Conservation (phyloP, 2,888 invertebrate species). For the Napeogenes sylphis region DNA sequence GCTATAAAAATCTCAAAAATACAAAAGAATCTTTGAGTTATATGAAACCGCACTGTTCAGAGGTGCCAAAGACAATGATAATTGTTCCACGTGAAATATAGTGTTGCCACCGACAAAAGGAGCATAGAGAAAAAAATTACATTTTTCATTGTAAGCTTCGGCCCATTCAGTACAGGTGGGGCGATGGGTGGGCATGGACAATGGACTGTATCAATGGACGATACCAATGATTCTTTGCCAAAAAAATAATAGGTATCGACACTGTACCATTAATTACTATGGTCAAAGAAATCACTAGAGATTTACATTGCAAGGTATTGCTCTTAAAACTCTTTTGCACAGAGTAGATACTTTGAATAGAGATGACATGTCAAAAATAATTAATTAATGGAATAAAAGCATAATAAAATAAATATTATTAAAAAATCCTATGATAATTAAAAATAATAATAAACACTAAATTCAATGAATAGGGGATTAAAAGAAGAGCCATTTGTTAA, state of each 20-base stretch:
- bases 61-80: conserved; percentile 77
- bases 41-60: conserved; percentile 55
- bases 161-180: conserved; percentile 75
- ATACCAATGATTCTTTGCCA: conserved; percentile 37
- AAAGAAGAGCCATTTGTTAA: conserved; percentile 58
- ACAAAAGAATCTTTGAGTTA: conserved; percentile 47
- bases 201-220: conserved; percentile 71
- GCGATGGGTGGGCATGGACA: conserved; percentile 62
- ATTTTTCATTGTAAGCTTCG: conserved; percentile 68
- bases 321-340: not conserved
- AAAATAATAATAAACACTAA: conserved; percentile 29
- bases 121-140: conserved; percentile 59
- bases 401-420: too few relatives aligned
- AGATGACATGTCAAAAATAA: not conserved
- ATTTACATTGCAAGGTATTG: conserved; percentile 11
- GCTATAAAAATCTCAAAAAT: conserved; percentile 38
- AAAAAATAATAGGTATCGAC: conserved; percentile 27
- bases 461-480: conserved; percentile 44
- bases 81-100: conserved; percentile 76
- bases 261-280: conserved; percentile 28
- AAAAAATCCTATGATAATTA: conserved; percentile 18
- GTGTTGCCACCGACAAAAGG: conserved; percentile 75
- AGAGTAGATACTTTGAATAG: not conserved
- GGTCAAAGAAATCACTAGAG: conserved; percentile 18
- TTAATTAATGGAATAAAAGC: too few relatives aligned